Base-by-base conservation (phyloP, 2,113 vertebrate genomes). In the Ancistrus triradiatus region DNA sequence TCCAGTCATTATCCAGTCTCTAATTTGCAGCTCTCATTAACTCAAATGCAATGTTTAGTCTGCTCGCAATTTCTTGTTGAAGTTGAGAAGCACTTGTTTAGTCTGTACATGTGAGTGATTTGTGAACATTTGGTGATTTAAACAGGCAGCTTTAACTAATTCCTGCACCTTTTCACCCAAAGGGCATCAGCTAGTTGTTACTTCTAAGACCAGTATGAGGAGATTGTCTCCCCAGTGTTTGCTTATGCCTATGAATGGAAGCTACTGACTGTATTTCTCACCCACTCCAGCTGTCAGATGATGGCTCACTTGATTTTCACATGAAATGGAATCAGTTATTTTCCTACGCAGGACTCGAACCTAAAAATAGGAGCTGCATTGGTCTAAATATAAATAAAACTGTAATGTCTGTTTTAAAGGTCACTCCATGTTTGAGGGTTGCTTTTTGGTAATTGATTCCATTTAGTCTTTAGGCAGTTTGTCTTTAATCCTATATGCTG, bases 21-120 rank as follows among this genome's bases (percentile, higher is more conserved):
- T 19, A 25, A 43, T n/a, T 59, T 51, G 10, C 13, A 33, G 2
- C 37, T 9, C 31, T 37, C 9, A 35, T 44, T 67, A 7, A 43
- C 22, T 52, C 46, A 17, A 15, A 21, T 18, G 10, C 15, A 19
- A 7, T 25, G 48, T 61, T 53, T 68, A 42, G 33, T 47, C 35
- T 56, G 9, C 44, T 47, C 37, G 15, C 9, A 21, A 14, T 63
- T 49, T 61, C 27, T 35, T 24, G 42, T 47, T 48, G 22, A 48
- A n/a, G 18, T 56, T 48, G 18, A 13, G 15, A 22, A 58, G 33
- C 66, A 40, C 22, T 24, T 69, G 53, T 69, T 63, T 69, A 56
- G 59, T 63, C 66, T 55, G 18, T 27, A 13, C 28, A 13, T 37
- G n/a, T 49, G 24, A 56, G 18, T 48, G 49, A 21, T 33, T n/a